phyloP scores from a whole-genome alignment of 2,888 invertebrate genomes.

The Ectemnius lituratus region DNA sequence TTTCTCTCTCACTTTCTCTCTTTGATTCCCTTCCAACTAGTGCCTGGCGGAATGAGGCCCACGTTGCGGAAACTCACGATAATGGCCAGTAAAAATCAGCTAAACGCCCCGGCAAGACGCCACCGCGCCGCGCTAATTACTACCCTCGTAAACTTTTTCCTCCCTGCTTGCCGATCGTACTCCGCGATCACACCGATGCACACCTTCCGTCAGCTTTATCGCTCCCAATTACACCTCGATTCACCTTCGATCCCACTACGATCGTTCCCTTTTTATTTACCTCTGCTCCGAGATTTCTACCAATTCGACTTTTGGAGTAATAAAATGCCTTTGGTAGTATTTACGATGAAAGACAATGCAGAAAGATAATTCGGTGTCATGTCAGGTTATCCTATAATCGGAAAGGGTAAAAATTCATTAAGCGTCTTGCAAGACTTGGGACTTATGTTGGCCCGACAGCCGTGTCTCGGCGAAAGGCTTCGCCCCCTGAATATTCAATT shows the following conservation, averaged over 20 bases:
- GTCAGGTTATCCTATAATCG: too few relatives aligned
- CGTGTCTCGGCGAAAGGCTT: slow-evolving; percentile 28
- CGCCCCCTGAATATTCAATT: slow-evolving; percentile 54
- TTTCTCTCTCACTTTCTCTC: too few relatives aligned
- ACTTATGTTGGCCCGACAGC: neutral
- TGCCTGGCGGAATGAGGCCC: slow-evolving; percentile 18
- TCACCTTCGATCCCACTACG: too few relatives aligned
- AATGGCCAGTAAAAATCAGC: slow-evolving; percentile 64
- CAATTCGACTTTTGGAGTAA: too few relatives aligned
- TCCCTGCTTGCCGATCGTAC: slow-evolving; percentile 4
- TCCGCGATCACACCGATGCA: neutral
- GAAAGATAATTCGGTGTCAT: too few relatives aligned
- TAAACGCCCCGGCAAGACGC: slow-evolving; percentile 58
- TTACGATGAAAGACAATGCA: too few relatives aligned
- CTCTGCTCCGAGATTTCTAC: too few relatives aligned
- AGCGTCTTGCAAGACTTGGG: too few relatives aligned
- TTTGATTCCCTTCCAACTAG: slow-evolving; percentile 12
- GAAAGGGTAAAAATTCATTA: too few relatives aligned
- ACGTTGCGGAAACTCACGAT: slow-evolving; percentile 48
- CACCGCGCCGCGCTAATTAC: slow-evolving; percentile 55
- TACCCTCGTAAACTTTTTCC: slow-evolving; percentile 54
- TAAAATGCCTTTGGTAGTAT: too few relatives aligned
- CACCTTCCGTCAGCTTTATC: slow-evolving; percentile 2
- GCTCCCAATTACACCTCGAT: slow-evolving; percentile 1
- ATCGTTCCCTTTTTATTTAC: too few relatives aligned